Evolutionary conservation across 1,140 invertebrate genomes (phyloP).

Genomic region (Panagrolaimus sp.): DNA sequence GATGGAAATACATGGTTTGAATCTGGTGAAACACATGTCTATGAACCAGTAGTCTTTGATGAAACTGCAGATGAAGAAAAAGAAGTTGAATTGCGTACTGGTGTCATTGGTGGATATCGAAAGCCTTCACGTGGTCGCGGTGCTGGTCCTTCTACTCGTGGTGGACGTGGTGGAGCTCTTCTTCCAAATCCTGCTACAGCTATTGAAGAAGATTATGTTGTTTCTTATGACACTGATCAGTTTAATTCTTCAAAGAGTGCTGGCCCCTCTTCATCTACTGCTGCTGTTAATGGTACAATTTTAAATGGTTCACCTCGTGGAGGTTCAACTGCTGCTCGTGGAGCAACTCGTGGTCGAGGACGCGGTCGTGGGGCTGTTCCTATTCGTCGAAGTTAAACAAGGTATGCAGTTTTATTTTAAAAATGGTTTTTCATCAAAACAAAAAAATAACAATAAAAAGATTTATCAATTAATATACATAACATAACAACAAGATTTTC

Average conservation of each 20-base stretch:
- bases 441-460: background rate
- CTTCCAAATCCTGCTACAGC: background rate
- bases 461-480: no score
- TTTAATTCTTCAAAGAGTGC: background rate
- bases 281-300: no score
- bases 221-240: background rate
- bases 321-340: background rate
- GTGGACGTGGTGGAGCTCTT: slow-evolving; percentile 1
- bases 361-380: slow-evolving; percentile 1
- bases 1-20: background rate
- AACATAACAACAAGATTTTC: no score
- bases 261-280: background rate
- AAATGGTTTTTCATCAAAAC: slow-evolving; percentile 1
- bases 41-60: background rate
- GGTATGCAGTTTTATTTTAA: background rate
- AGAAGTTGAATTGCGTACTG: background rate
- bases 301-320: background rate
- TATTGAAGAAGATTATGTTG: background rate
- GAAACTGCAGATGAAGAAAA: background rate
- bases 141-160: background rate
- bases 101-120: background rate
- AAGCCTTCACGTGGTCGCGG: background rate
- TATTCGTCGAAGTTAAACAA: slow-evolving; percentile 3
- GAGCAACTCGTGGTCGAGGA: background rate
- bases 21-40: background rate